Conservation (phyloP, 2,113 vertebrate genomes). For the Sylvia atricapilla region DNA sequence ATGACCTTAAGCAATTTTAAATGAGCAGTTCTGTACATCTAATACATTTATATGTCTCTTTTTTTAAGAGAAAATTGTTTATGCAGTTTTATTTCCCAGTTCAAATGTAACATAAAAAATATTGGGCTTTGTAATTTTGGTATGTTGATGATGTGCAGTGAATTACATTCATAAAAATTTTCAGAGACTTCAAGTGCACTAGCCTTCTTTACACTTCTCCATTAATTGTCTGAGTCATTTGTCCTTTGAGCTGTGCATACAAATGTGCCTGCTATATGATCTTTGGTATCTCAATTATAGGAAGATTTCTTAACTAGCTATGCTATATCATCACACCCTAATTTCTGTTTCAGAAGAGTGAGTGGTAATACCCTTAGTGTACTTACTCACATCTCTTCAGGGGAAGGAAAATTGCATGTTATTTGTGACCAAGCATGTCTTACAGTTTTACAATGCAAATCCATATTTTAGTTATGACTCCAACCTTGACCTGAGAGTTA, state of each 20-base stretch:
- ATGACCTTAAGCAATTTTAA: background rate
- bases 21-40: background rate
- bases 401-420: background rate
- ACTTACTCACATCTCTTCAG: conserved; percentile 12
- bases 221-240: background rate
- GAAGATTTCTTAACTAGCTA: conserved; percentile 38
- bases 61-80: background rate
- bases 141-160: background rate
- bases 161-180: background rate
- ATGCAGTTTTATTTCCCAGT: background rate
- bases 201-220: background rate
- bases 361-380: conserved; percentile 24
- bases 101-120: background rate
- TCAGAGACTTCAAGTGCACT: background rate
- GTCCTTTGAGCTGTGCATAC: background rate
- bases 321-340: background rate
- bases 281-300: conserved; percentile 8
- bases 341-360: conserved; percentile 38
- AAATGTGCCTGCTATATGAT: background rate
- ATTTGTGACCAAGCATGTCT: conserved; percentile 14
- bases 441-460: conserved; percentile 14
- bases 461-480: conserved; percentile 49
- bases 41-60: background rate
- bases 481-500: conserved; percentile 51
- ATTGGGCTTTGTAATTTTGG: background rate